Percentiles rank a stretch among this genome's conserved stretches.
These are phyloP conservation scores for Ifrita kowaldi DNA, from an alignment of 2,113 vertebrate genomes.

Conservation along the genomic window DNA sequence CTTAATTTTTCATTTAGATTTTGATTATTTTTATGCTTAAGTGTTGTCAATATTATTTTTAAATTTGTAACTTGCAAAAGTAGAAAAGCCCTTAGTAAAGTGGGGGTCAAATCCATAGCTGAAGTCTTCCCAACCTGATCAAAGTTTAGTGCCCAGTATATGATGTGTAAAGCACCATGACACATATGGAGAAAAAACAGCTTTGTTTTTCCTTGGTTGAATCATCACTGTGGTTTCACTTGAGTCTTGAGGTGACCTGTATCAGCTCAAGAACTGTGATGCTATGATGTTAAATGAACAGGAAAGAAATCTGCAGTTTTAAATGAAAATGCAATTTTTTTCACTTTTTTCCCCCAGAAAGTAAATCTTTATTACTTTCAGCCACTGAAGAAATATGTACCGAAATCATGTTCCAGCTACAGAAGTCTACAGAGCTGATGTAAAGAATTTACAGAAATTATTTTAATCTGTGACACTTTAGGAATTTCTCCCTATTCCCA, in stretches of 20 bases:
- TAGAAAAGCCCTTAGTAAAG: neutral
- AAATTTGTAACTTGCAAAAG: neutral
- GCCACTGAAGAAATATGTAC: neutral
- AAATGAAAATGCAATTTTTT: neutral
- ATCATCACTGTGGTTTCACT: neutral
- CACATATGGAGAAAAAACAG: fast-evolving
- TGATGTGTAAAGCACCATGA: neutral
- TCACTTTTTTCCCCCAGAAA: neutral
- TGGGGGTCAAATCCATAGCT: neutral
- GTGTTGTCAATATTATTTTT: neutral
- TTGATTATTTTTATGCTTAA: neutral
- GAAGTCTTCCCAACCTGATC: neutral
- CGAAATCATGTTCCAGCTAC: neutral
- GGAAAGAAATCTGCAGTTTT: neutral
- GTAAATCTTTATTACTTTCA: neutral
- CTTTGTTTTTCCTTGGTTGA: neutral
- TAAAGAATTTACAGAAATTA: neutral
- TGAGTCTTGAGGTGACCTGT: neutral
- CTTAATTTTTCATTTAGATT: neutral
- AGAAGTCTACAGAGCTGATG: neutral
- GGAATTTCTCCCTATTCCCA: neutral
- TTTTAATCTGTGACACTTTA: neutral
- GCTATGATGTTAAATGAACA: neutral
- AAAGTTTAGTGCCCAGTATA: neutral
- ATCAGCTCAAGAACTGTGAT: neutral